Conservation (phyloP, 2,797 vertebrate species). For the Cryptoprocta ferox region DNA sequence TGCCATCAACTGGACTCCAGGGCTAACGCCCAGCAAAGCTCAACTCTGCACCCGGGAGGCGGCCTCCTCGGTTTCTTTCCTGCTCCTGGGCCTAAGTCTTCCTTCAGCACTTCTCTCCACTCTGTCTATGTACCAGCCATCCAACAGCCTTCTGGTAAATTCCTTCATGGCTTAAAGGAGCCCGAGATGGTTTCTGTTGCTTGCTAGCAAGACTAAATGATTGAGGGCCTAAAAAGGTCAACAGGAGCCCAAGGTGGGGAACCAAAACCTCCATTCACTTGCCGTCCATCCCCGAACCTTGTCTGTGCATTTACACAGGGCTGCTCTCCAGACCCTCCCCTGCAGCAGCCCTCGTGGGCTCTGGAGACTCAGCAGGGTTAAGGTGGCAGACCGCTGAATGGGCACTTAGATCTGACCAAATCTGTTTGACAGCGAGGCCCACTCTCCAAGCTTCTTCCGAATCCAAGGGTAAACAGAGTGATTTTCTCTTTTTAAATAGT, state of each 20-base stretch:
- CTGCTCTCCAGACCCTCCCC: neutral
- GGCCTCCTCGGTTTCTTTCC: neutral
- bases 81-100: neutral
- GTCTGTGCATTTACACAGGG: accelerated
- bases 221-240: too few relatives aligned
- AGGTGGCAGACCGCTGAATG: accelerated
- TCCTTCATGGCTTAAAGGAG: neutral
- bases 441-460: accelerated
- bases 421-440: neutral
- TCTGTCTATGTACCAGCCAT: accelerated
- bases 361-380: neutral
- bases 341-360: neutral
- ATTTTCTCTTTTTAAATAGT: neutral
- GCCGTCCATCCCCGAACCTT: accelerated
- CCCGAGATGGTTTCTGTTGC: neutral
- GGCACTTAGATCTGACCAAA: neutral
- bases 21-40: accelerated
- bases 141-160: neutral
- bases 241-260: accelerated
- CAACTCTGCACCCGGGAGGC: accelerated
- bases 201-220: neutral
- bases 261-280: too few relatives aligned
- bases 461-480: neutral
- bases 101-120: neutral
- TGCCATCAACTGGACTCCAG: too few relatives aligned